These are phyloP conservation scores for Pseudomyrmex gracilis DNA, from an alignment of 1,140 invertebrate species.

Conservation along the genomic window DNA sequence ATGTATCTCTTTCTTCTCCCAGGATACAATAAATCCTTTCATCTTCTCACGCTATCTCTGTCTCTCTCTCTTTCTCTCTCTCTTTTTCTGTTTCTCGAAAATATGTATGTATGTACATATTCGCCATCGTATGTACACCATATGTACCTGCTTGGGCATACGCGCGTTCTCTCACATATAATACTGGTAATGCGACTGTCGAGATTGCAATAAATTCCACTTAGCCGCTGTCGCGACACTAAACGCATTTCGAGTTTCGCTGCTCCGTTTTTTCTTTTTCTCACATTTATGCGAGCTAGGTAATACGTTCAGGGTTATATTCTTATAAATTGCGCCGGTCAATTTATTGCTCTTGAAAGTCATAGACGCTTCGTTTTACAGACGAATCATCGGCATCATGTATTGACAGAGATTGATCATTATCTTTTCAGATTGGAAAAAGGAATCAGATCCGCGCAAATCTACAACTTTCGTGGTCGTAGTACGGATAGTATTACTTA, in stretches of 20 bases:
- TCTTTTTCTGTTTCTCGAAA: slow-evolving; percentile 4
- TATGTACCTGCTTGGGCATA: slow-evolving; percentile 6
- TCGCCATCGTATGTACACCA: slow-evolving; percentile 19
- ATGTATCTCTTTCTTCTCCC: slow-evolving; percentile 13
- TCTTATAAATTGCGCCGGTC: slow-evolving; percentile 41
- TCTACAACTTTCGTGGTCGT: too few relatives aligned
- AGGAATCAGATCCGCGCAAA: too few relatives aligned
- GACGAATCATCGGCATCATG: slow-evolving; percentile 6
- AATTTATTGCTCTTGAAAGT: slow-evolving; percentile 25
- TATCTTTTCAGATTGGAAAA: too few relatives aligned
- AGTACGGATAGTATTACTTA: too few relatives aligned
- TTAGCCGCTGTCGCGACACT: slow-evolving; percentile 67
- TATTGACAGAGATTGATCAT: neutral
- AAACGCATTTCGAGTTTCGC: slow-evolving; percentile 58
- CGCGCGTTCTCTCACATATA: slow-evolving; percentile 45
- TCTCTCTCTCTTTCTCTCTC: too few relatives aligned
- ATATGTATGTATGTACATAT: slow-evolving; percentile 44
- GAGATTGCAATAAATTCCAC: slow-evolving; percentile 73
- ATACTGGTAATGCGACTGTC: slow-evolving; percentile 68
- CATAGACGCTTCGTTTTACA: slow-evolving; percentile 7
- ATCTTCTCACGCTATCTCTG: neutral
- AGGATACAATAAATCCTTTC: slow-evolving; percentile 51
- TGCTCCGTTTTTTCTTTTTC: slow-evolving; percentile 34
- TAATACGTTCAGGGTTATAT: neutral
- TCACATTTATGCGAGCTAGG: neutral